phyloP scores from a whole-genome alignment of 2,113 vertebrate genomes.

The Megalops atlanticus region DNA sequence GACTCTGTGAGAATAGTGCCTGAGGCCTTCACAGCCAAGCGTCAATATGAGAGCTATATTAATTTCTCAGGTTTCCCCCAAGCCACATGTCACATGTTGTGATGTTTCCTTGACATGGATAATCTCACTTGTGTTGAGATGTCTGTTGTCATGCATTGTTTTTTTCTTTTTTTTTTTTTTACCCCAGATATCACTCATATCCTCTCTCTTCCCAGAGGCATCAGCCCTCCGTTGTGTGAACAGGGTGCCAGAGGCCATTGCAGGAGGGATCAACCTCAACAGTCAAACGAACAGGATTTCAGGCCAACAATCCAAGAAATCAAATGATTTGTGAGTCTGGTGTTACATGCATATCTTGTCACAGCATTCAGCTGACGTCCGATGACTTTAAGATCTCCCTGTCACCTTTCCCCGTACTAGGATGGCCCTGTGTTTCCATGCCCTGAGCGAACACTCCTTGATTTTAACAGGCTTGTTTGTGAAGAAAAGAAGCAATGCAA shows the following conservation, averaged over 20 bases:
- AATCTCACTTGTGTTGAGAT: constrained; percentile 42
- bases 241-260: constrained; percentile 31
- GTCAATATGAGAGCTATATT: constrained; percentile 39
- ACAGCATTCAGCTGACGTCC: not conserved
- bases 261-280: not conserved
- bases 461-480: not conserved
- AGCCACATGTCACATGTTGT: constrained; percentile 42
- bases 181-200: constrained; percentile 31
- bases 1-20: constrained; percentile 37
- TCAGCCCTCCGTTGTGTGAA: constrained; percentile 33
- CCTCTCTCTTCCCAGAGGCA: constrained; percentile 19
- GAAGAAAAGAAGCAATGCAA: not conserved
- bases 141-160: constrained; percentile 35
- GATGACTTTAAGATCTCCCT: not conserved
- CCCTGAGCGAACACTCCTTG: not conserved
- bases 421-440: not conserved
- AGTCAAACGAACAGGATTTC: not conserved
- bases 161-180: constrained; percentile 10
- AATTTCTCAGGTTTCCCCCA: constrained; percentile 45
- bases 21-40: constrained; percentile 22
- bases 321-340: not conserved
- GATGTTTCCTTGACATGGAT: constrained; percentile 50
- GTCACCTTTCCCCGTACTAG: not conserved
- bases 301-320: not conserved
- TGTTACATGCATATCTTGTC: not conserved